Evolutionary conservation across 1,140 invertebrate genomes (phyloP).

Genomic region (Drosophila azteca): DNA sequence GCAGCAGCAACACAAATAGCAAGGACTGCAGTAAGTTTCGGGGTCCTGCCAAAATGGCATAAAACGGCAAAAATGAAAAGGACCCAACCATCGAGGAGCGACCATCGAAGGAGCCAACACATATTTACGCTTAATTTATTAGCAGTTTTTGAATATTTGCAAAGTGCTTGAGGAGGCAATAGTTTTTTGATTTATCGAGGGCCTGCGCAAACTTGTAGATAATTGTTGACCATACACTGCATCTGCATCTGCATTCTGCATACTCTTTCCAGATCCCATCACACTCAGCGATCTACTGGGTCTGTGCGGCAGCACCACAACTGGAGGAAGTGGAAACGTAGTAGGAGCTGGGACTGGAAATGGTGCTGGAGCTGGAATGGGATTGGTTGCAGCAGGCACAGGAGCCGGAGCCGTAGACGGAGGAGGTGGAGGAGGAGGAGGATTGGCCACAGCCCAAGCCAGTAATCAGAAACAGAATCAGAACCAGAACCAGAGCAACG

Average conservation of each 20-base stretch:
- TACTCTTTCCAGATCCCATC: constrained; percentile 72
- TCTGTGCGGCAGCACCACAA: constrained; percentile 53
- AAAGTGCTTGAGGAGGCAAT: constrained; percentile 69
- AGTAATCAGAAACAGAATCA: constrained; percentile 13
- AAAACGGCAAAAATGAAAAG: constrained; percentile 31
- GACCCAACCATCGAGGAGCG: constrained; percentile 20
- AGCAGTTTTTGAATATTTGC: constrained; percentile 74
- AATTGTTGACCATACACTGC: constrained; percentile 60
- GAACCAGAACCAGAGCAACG: constrained; percentile 9
- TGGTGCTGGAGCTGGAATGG: constrained; percentile 31
- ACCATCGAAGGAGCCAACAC: constrained; percentile 5
- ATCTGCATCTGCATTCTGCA: not conserved
- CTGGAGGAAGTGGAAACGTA: constrained; percentile 22
- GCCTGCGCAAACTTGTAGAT: constrained; percentile 63
- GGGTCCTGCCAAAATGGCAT: constrained; percentile 20
- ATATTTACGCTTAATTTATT: constrained; percentile 72
- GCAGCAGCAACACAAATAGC: constrained; percentile 53
- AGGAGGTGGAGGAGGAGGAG: not conserved
- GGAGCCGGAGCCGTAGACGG: constrained; percentile 7
- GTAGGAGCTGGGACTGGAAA: constrained; percentile 26
- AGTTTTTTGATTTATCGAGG: constrained; percentile 78
- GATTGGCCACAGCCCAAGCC: constrained; percentile 1
- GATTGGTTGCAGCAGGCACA: constrained; percentile 18
- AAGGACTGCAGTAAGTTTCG: constrained; percentile 67
- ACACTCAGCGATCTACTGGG: constrained; percentile 79